These are phyloP conservation scores for Meriones psammophilus DNA, from an alignment of 2,797 vertebrate genomes.

Conservation along the genomic window DNA sequence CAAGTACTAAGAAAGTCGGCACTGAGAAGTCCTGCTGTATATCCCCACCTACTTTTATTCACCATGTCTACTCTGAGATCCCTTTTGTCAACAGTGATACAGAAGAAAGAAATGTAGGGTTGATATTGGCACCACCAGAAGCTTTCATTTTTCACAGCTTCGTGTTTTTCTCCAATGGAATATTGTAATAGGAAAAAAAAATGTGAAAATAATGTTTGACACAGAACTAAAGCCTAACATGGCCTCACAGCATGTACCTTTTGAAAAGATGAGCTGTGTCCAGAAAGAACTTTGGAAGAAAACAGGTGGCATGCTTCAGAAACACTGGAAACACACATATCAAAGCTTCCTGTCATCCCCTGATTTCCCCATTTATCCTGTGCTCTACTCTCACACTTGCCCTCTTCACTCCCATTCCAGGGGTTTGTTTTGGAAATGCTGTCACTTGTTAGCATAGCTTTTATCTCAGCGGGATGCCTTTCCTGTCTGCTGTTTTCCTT, in stretches of 20 bases:
- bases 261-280: constrained; percentile 11
- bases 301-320: constrained; percentile 13
- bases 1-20: background rate
- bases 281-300: constrained; percentile 16
- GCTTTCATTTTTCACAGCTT: background rate
- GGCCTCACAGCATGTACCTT: constrained; percentile 45
- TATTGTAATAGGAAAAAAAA: constrained; percentile 5
- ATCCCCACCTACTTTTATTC: background rate
- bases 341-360: constrained; percentile 12
- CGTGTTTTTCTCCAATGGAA: constrained; percentile 8
- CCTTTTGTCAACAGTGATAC: background rate
- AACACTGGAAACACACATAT: constrained; percentile 25
- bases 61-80: background rate
- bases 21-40: background rate
- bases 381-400: constrained; percentile 46
- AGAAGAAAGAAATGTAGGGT: background rate
- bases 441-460: constrained; percentile 81
- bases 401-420: constrained; percentile 55
- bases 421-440: constrained; percentile 82
- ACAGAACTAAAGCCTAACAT: background rate
- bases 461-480: constrained; percentile 79
- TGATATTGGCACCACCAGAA: background rate
- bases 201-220: constrained; percentile 44
- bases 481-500: constrained; percentile 75
- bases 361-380: constrained; percentile 29